A percentile compares a stretch with the other conserved stretches of the same genome.
Evolutionary conservation across 2,797 vertebrate genomes (phyloP).

Genomic region (Pangasius krempfi): DNA sequence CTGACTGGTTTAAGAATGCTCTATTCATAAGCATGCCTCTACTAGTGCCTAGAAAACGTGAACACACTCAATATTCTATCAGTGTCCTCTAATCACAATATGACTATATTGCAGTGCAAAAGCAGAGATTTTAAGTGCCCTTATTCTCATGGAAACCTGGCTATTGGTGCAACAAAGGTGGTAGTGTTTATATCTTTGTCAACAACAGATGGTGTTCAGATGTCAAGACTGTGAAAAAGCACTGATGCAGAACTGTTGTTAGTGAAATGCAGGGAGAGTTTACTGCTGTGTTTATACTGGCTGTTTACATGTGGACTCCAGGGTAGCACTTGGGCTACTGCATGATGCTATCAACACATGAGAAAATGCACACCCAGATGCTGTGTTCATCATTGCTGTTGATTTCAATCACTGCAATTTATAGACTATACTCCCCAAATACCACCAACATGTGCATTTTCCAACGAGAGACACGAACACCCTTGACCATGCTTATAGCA

Average conservation of each 20-base stretch:
- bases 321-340: not conserved
- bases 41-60: too few species aligned
- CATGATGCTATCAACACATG: not conserved
- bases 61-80: too few species aligned
- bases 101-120: too few species aligned
- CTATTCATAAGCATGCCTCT: too few species aligned
- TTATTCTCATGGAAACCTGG: too few species aligned
- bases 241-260: too few species aligned
- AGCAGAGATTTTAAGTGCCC: too few species aligned
- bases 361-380: not conserved
- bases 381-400: not conserved
- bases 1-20: too few species aligned
- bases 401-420: not conserved
- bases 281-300: too few species aligned
- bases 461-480: not conserved
- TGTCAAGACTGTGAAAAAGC: not conserved
- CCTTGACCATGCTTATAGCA: not conserved
- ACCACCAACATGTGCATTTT: not conserved
- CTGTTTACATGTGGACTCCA: not conserved
- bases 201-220: not conserved
- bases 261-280: too few species aligned
- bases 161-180: not conserved
- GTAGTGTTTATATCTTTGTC: not conserved
- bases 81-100: too few species aligned
- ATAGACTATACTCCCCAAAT: not conserved